phyloP scores from a whole-genome alignment of 1,140 invertebrate species.

The Pseudomyrmex flavicornis region DNA sequence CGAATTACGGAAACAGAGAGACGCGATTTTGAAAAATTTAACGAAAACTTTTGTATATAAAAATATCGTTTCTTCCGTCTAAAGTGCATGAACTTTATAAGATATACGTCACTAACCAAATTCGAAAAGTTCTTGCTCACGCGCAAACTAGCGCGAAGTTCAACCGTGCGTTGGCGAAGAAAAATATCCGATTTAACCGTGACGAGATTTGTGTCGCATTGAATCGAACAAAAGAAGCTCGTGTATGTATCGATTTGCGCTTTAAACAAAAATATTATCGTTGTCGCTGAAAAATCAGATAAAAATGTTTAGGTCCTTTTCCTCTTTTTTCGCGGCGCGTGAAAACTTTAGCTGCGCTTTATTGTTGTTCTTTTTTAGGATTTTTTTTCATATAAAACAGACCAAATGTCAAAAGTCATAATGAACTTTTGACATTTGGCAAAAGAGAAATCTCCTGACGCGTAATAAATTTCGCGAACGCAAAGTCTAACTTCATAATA shows the following conservation, averaged over 20 bases:
- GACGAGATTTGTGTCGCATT: background rate
- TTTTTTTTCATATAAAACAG: no score
- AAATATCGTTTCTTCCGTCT: no score
- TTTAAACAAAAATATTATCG: background rate
- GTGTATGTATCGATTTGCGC: background rate
- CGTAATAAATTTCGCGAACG: background rate
- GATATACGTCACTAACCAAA: background rate
- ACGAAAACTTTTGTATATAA: background rate
- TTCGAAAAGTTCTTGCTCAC: background rate
- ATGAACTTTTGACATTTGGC: no score
- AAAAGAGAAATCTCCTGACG: background rate
- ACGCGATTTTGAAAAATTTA: no score
- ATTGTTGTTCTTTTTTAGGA: no score
- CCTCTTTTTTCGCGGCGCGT: no score
- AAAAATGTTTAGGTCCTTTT: no score
- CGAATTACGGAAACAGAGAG: no score
- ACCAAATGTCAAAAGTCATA: no score
- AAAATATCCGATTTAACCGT: background rate
- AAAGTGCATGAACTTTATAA: background rate
- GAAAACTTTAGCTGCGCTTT: no score
- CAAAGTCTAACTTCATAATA: background rate
- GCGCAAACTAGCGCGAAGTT: background rate
- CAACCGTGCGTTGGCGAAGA: background rate
- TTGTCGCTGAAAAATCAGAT: background rate
- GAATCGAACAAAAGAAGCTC: background rate